Conservation (phyloP, 2,797 vertebrate species). For the Mycteria americana region DNA sequence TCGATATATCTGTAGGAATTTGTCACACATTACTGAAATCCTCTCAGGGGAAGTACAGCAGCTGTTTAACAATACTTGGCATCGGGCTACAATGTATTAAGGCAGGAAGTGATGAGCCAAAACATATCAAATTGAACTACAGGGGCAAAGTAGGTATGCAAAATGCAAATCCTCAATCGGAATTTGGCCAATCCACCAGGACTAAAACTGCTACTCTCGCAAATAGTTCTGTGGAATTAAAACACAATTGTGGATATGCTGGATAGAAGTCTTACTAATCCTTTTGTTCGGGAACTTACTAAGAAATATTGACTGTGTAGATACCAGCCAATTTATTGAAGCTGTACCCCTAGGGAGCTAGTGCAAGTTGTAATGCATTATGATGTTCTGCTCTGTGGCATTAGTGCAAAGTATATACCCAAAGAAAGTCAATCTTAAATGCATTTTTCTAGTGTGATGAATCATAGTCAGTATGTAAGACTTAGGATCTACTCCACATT, state of each 20-base stretch:
- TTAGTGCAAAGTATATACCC: conserved; percentile 15
- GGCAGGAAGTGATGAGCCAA: conserved; percentile 60
- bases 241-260: not conserved
- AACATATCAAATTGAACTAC: conserved; percentile 54
- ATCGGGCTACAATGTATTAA: conserved; percentile 11
- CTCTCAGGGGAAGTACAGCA: conserved; percentile 38
- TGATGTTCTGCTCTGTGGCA: not conserved
- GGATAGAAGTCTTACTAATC: conserved; percentile 22
- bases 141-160: conserved; percentile 44
- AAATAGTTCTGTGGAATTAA: conserved; percentile 36
- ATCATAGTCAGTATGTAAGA: not conserved
- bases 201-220: conserved; percentile 35
- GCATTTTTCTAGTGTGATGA: not conserved
- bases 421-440: not conserved
- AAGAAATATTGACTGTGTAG: conserved; percentile 39
- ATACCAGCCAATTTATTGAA: conserved; percentile 38
- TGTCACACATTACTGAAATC: conserved; percentile 36
- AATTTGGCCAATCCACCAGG: conserved; percentile 10
- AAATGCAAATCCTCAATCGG: conserved; percentile 44
- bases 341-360: not conserved
- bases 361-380: conserved; percentile 2
- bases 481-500: not conserved
- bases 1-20: conserved; percentile 2
- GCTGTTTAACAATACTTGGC: conserved; percentile 58
- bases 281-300: conserved; percentile 10